A percentile compares a stretch with the other conserved stretches of the same genome.
phyloP scores from a whole-genome alignment of 30 jellyfish, hydroid and myxozoan genomes.

The Aurelia sp. region DNA sequence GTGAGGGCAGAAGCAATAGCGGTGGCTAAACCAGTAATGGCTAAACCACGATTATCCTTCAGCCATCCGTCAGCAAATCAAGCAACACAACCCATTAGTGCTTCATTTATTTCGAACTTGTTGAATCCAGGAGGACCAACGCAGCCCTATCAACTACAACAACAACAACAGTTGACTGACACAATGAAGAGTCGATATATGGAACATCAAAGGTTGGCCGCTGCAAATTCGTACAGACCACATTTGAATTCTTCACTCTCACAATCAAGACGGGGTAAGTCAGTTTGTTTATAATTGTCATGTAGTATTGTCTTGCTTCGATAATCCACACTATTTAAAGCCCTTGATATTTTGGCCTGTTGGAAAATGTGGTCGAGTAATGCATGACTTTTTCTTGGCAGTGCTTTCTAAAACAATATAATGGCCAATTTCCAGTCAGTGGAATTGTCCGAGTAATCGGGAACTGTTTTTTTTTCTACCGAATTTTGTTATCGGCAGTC shows the following conservation, averaged over 20 bases:
- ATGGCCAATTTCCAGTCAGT: too few relatives aligned
- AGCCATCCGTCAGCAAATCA: not conserved
- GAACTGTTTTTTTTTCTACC: too few relatives aligned
- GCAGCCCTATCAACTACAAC: constrained; percentile 25
- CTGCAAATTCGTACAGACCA: constrained; percentile 28
- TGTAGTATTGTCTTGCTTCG: too few relatives aligned
- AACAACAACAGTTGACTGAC: constrained; percentile 40
- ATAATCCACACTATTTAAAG: too few relatives aligned
- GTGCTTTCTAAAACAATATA: too few relatives aligned
- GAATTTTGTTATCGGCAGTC: too few relatives aligned
- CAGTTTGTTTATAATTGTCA: not conserved
- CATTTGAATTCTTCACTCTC: constrained; percentile 13
- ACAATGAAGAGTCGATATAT: constrained; percentile 18
- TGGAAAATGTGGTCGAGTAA: too few relatives aligned
- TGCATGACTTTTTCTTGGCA: too few relatives aligned
- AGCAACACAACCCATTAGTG: not conserved
- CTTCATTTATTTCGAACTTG: constrained; percentile 10
- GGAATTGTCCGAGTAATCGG: too few relatives aligned
- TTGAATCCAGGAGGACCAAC: constrained; percentile 19
- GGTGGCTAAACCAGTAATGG: not conserved
- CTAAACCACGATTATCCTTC: not conserved
- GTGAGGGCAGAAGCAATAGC: not conserved
- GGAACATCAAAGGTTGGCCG: constrained; percentile 52
- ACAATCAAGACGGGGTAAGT: constrained; percentile 29
- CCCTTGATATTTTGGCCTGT: too few relatives aligned